Percentiles rank a stretch among this genome's conserved stretches.
Evolutionary conservation across 2,797 vertebrate species (phyloP).

Genomic region (Remorina albescens): DNA sequence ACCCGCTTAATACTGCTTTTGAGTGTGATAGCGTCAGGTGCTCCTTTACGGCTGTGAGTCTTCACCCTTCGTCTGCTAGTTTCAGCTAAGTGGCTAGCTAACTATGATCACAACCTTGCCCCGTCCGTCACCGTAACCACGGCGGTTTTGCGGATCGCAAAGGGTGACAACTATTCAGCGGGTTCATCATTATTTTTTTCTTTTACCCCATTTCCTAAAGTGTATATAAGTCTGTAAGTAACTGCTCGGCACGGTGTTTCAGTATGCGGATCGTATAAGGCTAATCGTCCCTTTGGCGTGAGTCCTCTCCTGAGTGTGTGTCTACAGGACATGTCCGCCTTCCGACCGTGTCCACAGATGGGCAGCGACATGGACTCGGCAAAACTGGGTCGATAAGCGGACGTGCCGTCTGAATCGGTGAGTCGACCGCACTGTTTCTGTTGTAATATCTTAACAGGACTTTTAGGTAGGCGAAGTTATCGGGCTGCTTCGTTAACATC

Average conservation of each 20-base stretch:
- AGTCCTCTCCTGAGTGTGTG: slow-evolving; percentile 9
- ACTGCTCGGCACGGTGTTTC: neutral
- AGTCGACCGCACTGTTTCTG: slow-evolving; percentile 7
- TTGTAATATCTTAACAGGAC: neutral
- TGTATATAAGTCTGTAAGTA: neutral
- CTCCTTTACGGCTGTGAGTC: neutral
- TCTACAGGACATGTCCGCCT: slow-evolving; percentile 15
- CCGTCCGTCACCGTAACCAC: slow-evolving; percentile 21
- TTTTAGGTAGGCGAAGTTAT: neutral
- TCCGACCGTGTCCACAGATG: slow-evolving; percentile 1
- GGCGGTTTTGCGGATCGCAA: neutral
- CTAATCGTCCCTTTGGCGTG: neutral
- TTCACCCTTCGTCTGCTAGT: slow-evolving; percentile 33
- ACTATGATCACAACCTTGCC: slow-evolving; percentile 56
- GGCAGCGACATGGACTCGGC: slow-evolving; percentile 29
- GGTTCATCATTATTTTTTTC: neutral
- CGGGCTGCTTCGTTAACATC: neutral
- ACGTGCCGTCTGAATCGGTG: slow-evolving; percentile 27
- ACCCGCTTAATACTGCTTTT: neutral
- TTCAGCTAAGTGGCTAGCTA: slow-evolving; percentile 55
- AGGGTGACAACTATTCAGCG: neutral
- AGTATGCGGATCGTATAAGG: neutral
- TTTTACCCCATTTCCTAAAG: neutral
- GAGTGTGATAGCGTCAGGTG: neutral
- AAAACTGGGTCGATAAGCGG: slow-evolving; percentile 15